These are phyloP conservation scores for Drosophila trapezifrons DNA, from an alignment of 1,140 invertebrate species.

Conservation along the genomic window DNA sequence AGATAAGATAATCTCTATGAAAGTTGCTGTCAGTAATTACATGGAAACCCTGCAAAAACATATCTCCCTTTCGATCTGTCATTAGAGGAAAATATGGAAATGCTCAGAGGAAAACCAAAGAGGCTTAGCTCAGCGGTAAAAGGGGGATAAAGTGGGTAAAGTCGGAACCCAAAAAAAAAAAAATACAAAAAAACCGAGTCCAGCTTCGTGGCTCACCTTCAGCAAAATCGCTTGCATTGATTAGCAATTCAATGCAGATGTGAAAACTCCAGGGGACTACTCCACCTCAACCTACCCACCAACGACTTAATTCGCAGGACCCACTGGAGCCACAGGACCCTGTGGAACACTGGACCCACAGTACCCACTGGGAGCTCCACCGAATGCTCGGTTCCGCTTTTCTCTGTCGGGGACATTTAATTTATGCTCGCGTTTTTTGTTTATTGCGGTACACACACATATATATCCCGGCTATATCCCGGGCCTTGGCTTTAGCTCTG, in stretches of 20 bases:
- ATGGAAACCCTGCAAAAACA: neutral
- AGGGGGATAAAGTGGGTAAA: slow-evolving; percentile 8
- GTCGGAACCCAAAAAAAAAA: no score
- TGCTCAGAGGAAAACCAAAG: slow-evolving; percentile 9
- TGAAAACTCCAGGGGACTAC: slow-evolving; percentile 1
- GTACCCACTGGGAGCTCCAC: neutral
- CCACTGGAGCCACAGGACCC: slow-evolving; percentile 1
- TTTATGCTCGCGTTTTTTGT: slow-evolving; percentile 67
- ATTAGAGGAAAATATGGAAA: slow-evolving; percentile 9
- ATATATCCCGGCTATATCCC: neutral
- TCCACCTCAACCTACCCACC: no score
- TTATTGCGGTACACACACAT: slow-evolving; percentile 58
- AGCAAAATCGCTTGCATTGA: slow-evolving; percentile 43
- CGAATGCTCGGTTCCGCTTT: neutral
- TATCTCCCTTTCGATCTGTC: neutral
- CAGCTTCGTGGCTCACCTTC: slow-evolving; percentile 2
- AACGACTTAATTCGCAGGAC: neutral
- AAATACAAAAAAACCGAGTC: neutral
- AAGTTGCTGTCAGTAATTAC: no score
- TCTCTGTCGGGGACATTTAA: slow-evolving; percentile 48
- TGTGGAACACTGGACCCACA: neutral
- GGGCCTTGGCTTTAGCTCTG: neutral
- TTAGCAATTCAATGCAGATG: slow-evolving; percentile 63
- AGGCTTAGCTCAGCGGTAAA: slow-evolving; percentile 14
- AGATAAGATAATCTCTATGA: no score